Percentiles rank a stretch among this genome's conserved stretches.
Evolutionary conservation across 2,888 invertebrate species (phyloP).

Genomic region (Fissipunctia ypsillon): DNA sequence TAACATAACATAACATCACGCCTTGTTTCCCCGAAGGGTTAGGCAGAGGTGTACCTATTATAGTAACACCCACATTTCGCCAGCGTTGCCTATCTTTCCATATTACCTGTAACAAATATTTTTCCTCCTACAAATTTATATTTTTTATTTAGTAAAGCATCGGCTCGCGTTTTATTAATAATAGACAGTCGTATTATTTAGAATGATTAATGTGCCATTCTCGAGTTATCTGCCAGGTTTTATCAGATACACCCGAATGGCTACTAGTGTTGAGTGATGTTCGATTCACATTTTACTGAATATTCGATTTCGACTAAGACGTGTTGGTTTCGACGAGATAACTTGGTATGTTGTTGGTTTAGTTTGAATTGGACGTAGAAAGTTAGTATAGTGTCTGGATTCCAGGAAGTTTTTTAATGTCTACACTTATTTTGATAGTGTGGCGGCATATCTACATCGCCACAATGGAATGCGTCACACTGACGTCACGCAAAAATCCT

Average conservation of each 20-base stretch:
- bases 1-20: too few relatives aligned
- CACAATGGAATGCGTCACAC: too few relatives aligned
- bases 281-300: neutral
- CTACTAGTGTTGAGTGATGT: conserved; percentile 35
- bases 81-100: too few relatives aligned
- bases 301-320: neutral
- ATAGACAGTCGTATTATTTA: conserved; percentile 41
- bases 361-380: neutral
- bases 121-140: conserved; percentile 20
- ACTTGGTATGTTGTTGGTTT: neutral
- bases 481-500: too few relatives aligned
- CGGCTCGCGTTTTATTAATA: conserved; percentile 12
- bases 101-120: neutral
- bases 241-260: conserved; percentile 69
- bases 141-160: conserved; percentile 45
- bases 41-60: too few relatives aligned
- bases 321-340: neutral
- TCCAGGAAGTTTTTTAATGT: too few relatives aligned
- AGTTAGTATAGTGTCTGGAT: too few relatives aligned
- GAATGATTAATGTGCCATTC: conserved; percentile 74
- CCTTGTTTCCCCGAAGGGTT: too few relatives aligned
- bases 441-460: too few relatives aligned
- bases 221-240: conserved; percentile 74
- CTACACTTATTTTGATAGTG: neutral
- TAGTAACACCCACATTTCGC: too few relatives aligned